Evolutionary conservation across 1,140 invertebrate species (phyloP).

Genomic region (Drosophila watanabei): DNA sequence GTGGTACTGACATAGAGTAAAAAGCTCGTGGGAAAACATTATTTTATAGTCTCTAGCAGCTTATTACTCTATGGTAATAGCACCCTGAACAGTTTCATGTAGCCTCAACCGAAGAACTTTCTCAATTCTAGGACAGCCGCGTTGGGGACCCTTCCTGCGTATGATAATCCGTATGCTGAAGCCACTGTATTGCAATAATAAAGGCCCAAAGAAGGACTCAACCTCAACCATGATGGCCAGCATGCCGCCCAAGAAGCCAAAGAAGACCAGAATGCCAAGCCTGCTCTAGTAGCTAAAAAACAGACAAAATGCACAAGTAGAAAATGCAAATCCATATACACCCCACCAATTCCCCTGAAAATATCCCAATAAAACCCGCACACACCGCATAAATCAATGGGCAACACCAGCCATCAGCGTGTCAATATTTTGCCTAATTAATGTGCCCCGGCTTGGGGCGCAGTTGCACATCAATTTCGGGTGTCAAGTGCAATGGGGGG

Average conservation of each 20-base stretch:
- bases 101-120: conserved; percentile 26
- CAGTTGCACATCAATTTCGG: conserved; percentile 69
- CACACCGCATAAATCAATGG: conserved; percentile 66
- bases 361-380: conserved; percentile 61
- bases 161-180: conserved; percentile 38
- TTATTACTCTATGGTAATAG: not conserved
- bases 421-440: conserved; percentile 83
- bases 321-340: conserved; percentile 18
- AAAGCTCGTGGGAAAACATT: not conserved
- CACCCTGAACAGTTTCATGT: conserved; percentile 9
- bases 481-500: conserved; percentile 67
- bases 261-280: not conserved
- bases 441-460: conserved; percentile 62
- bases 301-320: conserved; percentile 3
- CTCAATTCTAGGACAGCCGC: conserved; percentile 26
- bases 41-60: not conserved
- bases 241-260: not conserved
- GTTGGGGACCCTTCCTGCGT: conserved; percentile 50
- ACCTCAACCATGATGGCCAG: not conserved
- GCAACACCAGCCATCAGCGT: conserved; percentile 63
- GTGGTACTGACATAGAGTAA: conserved; percentile 1
- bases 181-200: conserved; percentile 21
- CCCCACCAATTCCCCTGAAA: conserved; percentile 15
- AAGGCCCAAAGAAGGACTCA: not conserved
- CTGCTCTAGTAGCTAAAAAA: not conserved